Evolutionary conservation across 2,888 invertebrate genomes (phyloP).

Genomic region (Dryobota labecula): DNA sequence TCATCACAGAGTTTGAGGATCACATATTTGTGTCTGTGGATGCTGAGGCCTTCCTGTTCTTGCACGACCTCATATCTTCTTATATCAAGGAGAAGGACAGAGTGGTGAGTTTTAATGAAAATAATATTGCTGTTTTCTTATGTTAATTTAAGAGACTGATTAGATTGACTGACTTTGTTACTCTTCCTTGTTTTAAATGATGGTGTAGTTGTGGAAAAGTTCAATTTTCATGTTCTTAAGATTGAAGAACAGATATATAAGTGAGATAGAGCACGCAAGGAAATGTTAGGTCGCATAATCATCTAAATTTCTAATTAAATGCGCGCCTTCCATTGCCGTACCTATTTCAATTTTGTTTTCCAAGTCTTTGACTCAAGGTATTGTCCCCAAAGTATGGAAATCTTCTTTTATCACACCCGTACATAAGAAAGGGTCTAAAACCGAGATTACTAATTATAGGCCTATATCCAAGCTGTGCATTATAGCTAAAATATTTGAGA

Average conservation of each 20-base stretch:
- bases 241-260: background rate
- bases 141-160: background rate
- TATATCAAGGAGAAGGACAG: slow-evolving; percentile 98
- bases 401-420: too few species aligned
- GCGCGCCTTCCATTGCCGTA: too few species aligned
- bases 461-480: too few species aligned
- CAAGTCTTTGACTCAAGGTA: too few species aligned
- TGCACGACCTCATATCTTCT: slow-evolving; percentile 98
- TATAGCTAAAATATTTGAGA: too few species aligned
- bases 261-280: background rate
- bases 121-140: background rate
- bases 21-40: slow-evolving; percentile 99
- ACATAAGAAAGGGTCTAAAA: too few species aligned
- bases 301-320: too few species aligned
- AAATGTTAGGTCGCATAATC: background rate
- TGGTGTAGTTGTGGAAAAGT: background rate
- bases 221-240: background rate
- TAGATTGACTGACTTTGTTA: background rate
- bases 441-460: too few species aligned
- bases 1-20: slow-evolving; percentile 99
- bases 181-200: background rate
- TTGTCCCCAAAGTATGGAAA: too few species aligned
- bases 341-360: too few species aligned
- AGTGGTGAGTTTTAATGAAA: slow-evolving; percentile 89
- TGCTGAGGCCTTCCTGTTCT: slow-evolving; percentile 99